phyloP scores from a whole-genome alignment of 2,113 vertebrate genomes.

The Sterrhoptilus dennistouni region DNA sequence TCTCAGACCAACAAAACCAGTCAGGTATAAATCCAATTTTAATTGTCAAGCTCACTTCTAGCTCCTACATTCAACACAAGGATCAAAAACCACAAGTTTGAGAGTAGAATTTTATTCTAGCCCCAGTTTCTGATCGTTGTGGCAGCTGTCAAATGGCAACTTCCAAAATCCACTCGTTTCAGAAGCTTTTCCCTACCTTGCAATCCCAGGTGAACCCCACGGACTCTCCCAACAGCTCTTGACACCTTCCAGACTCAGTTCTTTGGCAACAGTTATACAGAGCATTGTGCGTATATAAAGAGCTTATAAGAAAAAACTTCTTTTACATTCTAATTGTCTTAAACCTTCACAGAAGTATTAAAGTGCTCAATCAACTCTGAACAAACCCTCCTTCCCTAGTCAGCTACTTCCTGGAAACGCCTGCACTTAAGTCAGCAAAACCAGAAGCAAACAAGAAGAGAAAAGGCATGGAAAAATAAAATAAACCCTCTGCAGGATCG shows the following conservation, averaged over 20 bases:
- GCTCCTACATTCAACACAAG: slow-evolving; percentile 34
- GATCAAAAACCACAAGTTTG: background rate
- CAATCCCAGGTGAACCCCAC: background rate
- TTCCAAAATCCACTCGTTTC: background rate
- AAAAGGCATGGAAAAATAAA: background rate
- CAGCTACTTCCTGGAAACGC: slow-evolving; percentile 38
- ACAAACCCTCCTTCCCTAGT: slow-evolving; percentile 16
- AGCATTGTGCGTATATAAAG: slow-evolving; percentile 60
- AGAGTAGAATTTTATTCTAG: background rate
- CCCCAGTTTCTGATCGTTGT: background rate
- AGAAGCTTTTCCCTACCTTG: background rate
- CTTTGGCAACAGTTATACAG: slow-evolving; percentile 65
- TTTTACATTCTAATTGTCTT: slow-evolving; percentile 70
- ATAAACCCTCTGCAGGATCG: background rate
- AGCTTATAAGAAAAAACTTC: slow-evolving; percentile 64
- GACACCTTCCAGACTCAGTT: background rate
- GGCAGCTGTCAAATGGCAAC: slow-evolving; percentile 1
- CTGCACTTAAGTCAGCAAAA: slow-evolving; percentile 42
- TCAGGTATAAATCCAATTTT: slow-evolving; percentile 44
- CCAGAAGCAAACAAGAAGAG: slow-evolving; percentile 35
- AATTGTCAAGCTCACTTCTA: slow-evolving; percentile 53
- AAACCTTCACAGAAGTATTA: slow-evolving; percentile 71
- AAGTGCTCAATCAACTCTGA: slow-evolving; percentile 58
- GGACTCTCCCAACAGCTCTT: background rate
- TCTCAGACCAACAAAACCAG: background rate